These are phyloP conservation scores for Chrysogorgia sp. DNA, from an alignment of 92 coral and sea anemone species.

Conservation along the genomic window DNA sequence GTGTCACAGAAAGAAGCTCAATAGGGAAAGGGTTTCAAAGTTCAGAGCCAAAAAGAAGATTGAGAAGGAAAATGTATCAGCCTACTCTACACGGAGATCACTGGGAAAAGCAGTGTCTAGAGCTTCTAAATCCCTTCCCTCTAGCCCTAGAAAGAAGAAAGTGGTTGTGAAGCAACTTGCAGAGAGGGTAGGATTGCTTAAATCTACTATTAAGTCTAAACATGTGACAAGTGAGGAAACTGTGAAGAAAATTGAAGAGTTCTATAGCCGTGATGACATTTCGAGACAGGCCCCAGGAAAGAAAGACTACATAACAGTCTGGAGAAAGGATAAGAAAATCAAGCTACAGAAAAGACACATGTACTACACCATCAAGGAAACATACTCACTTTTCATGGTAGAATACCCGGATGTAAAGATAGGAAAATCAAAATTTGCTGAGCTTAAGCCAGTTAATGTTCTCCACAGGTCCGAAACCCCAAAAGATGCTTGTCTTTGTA, in stretches of 20 bases:
- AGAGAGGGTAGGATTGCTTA: slow-evolving; percentile 55
- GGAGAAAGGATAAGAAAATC: slow-evolving; percentile 36
- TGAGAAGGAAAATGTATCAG: no score
- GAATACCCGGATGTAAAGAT: slow-evolving; percentile 48
- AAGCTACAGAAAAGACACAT: slow-evolving; percentile 49
- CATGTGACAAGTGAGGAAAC: slow-evolving; percentile 47
- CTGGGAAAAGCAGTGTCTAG: no score
- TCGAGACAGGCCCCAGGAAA: slow-evolving; percentile 55
- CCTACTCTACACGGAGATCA: no score
- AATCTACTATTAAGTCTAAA: slow-evolving; percentile 55
- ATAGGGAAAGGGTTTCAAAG: no score
- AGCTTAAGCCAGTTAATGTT: slow-evolving; percentile 49
- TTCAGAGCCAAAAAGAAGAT: no score
- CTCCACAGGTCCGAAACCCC: slow-evolving; percentile 61
- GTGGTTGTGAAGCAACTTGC: no score
- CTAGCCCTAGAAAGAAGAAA: slow-evolving; percentile 44
- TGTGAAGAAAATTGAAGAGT: slow-evolving; percentile 40
- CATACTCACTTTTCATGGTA: slow-evolving; percentile 50
- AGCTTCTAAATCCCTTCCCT: slow-evolving; percentile 42
- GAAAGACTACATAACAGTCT: no score
- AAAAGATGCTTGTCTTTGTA: no score
- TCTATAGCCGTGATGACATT: slow-evolving; percentile 49
- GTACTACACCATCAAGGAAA: slow-evolving; percentile 45
- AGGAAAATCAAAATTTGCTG: slow-evolving; percentile 58
- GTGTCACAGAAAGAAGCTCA: no score